Base-by-base conservation (phyloP, 2,888 invertebrate species). In the Phorcus lineatus region DNA sequence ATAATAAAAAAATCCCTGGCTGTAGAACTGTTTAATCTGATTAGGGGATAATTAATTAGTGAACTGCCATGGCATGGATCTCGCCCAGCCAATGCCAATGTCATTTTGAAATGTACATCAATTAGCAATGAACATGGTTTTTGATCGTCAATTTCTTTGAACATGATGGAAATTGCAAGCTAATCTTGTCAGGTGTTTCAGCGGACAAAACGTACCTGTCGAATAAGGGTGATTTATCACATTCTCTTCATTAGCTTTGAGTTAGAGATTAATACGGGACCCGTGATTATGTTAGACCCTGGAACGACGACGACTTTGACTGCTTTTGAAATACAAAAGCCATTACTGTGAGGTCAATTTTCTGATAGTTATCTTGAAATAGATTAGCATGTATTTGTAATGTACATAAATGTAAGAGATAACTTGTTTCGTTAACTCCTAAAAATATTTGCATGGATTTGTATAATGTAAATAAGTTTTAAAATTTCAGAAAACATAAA, bases 61-160 rank as follows among this genome's bases (percentile, higher is more conserved):
- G 36, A 62, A 22, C 22, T 17, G n/a, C 28, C 16, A 7, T 28
- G 62, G 7, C 67, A 24, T 17, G 70, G 31, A 36, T 70, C 70
- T 70, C 13, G 28, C 70, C 36, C 11, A 11, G 47, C n/a, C 36
- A 70, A 70, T 36, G 28, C 11, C 16, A 70, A 70, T 70, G 36
- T 70, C 70, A 70, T 36, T 70, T 70, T 70, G 70, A 70, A 70
- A 70, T 70, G 70, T 70, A 36, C 40, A n/a, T 70, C 70, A 70
- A 70, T 70, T 70, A 70, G 70, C 70, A 75, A 75, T 75, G 74
- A 40, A 53, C 53, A 75, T 52, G 53, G 22, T 75, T 75, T 75
- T 75, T 75, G 52, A 70, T 70, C 70, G 40, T 40, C 40, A 36
- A 40, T 70, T 70, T 40, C 70, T 70, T 70, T 70, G 70, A 70